phyloP scores from a whole-genome alignment of 1,140 invertebrate species.

The Megathymus violae region DNA sequence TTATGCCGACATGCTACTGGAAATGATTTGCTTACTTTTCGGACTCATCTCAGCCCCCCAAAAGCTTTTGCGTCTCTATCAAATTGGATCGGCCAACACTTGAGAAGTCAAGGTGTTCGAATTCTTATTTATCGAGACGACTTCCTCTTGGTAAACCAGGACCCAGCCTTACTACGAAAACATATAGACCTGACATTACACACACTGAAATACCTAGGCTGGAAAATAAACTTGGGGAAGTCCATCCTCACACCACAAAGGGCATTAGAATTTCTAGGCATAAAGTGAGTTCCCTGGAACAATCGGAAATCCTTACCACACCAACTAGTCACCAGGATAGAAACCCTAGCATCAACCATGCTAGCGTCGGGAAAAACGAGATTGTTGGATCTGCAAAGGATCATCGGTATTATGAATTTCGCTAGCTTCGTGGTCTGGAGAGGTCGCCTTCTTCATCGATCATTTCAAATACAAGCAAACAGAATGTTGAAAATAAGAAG shows the following conservation, averaged over 20 bases:
- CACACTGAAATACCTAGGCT: constrained; percentile 8
- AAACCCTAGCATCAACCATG: neutral
- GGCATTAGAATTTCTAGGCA: constrained; percentile 1
- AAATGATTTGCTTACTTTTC: constrained; percentile 48
- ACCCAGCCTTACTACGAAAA: constrained; percentile 1
- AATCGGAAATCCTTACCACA: constrained; percentile 12
- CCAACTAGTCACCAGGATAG: neutral
- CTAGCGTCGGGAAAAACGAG: neutral
- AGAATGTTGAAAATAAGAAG: neutral
- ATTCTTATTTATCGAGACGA: constrained; percentile 23
- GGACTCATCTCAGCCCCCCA: too few species aligned
- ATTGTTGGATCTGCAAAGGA: too few species aligned
- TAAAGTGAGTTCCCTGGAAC: constrained; percentile 8
- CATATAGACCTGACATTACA: constrained; percentile 5
- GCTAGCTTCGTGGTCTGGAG: constrained; percentile 5
- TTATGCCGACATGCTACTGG: constrained; percentile 36
- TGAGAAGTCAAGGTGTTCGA: constrained; percentile 10
- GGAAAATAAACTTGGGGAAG: constrained; percentile 33
- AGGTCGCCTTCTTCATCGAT: constrained; percentile 11
- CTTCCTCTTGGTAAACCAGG: constrained; percentile 14
- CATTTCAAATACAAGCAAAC: constrained; percentile 4
- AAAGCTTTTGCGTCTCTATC: constrained; percentile 15
- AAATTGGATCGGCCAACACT: constrained; percentile 22
- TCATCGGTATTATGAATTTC: too few species aligned
- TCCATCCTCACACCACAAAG: too few species aligned